Conservation (phyloP, 2,113 vertebrate genomes). For the Physeter macrocephalus region DNA sequence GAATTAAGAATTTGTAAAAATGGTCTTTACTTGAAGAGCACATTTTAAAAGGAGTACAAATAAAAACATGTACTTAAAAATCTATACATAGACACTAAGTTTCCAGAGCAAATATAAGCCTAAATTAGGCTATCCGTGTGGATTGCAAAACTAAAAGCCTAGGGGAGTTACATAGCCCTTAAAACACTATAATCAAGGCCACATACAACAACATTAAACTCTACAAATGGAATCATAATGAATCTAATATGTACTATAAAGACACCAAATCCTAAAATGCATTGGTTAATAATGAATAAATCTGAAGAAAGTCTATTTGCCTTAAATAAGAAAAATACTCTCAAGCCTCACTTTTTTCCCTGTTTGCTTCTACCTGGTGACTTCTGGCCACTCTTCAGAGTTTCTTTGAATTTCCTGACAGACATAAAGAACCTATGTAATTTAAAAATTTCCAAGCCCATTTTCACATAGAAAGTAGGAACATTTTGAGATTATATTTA, state of each 20-base stretch:
- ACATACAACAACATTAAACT: background rate
- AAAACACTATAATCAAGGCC: background rate
- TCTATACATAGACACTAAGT: background rate
- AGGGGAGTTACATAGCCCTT: background rate
- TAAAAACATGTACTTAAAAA: background rate
- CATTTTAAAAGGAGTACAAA: background rate
- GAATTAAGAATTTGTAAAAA: conserved; percentile 16
- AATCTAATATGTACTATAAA: background rate
- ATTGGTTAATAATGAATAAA: background rate
- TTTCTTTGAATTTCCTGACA: background rate
- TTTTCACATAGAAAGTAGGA: background rate
- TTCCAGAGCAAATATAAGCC: background rate
- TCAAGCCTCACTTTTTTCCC: background rate
- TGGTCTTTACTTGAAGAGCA: background rate
- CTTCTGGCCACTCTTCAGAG: background rate
- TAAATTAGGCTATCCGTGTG: background rate
- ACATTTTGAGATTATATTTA: background rate
- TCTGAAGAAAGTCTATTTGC: background rate
- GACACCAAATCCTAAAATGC: background rate
- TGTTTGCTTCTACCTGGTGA: background rate
- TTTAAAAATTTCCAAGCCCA: background rate
- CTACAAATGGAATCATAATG: background rate
- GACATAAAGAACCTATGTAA: background rate
- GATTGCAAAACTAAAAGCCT: background rate
- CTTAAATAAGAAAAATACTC: background rate